phyloP scores from a whole-genome alignment of 2,888 invertebrate genomes.

The Nematopogon swammerdamellus region DNA sequence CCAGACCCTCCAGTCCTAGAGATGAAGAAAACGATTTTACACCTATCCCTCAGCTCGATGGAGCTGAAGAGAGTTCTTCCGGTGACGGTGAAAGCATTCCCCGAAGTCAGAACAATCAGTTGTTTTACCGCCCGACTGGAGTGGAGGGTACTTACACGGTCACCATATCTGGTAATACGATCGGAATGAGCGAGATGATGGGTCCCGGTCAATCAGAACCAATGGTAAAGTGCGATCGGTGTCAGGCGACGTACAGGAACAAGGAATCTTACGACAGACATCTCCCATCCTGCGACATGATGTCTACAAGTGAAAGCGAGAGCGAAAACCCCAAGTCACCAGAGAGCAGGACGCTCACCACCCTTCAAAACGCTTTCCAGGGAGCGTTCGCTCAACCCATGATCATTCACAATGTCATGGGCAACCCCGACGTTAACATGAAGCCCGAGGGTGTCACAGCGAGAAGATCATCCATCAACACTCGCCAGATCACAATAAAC shows the following conservation, averaged over 20 bases:
- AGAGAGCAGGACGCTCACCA: slow-evolving; percentile 48
- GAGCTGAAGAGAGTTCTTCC: slow-evolving; percentile 62
- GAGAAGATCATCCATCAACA: slow-evolving; percentile 48
- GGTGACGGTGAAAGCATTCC: slow-evolving; percentile 28
- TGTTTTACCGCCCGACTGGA: slow-evolving; percentile 44
- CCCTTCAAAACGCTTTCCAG: slow-evolving; percentile 49
- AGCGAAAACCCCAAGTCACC: slow-evolving; percentile 64
- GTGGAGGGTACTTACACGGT: slow-evolving; percentile 44
- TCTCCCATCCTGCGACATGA: slow-evolving; percentile 71
- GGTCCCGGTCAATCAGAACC: slow-evolving; percentile 57
- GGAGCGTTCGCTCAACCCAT: slow-evolving; percentile 49
- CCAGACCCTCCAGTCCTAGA: slow-evolving; percentile 40
- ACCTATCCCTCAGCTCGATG: slow-evolving; percentile 65
- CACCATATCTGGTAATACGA: slow-evolving; percentile 49
- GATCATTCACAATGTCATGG: slow-evolving; percentile 48
- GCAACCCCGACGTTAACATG: slow-evolving; percentile 38
- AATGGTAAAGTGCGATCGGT: slow-evolving; percentile 82
- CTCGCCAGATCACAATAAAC: slow-evolving; percentile 50
- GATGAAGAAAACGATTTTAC: slow-evolving; percentile 31
- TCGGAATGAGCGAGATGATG: slow-evolving; percentile 46
- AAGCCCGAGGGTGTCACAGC: slow-evolving; percentile 50
- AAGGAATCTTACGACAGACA: slow-evolving; percentile 79
- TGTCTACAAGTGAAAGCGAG: slow-evolving; percentile 79
- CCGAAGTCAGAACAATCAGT: slow-evolving; percentile 38
- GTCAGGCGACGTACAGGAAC: slow-evolving; percentile 83